Percentiles rank a stretch among this genome's conserved stretches.
These are phyloP conservation scores for Oriolus oriolus DNA, from an alignment of 2,113 vertebrate species.

Conservation along the genomic window DNA sequence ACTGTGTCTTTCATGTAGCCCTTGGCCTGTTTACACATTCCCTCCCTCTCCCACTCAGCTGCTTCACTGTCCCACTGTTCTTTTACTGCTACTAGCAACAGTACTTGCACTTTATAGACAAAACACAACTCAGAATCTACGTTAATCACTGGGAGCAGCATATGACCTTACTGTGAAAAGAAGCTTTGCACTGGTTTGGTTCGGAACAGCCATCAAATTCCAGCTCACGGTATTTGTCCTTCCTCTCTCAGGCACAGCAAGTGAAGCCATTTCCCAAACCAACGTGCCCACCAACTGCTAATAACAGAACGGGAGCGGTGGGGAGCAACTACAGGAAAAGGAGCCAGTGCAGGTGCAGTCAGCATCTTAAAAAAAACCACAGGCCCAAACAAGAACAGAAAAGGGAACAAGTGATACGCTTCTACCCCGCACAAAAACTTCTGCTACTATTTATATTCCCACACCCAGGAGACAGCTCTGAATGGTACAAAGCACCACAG, in stretches of 20 bases:
- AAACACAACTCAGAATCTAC: background rate
- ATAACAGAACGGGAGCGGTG: accelerated
- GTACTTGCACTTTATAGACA: background rate
- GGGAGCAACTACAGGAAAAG: background rate
- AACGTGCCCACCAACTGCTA: background rate
- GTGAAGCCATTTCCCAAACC: background rate
- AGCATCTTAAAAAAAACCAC: background rate
- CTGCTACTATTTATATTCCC: background rate
- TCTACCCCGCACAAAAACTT: background rate
- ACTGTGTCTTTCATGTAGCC: background rate
- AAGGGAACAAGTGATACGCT: background rate
- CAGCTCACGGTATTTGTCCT: accelerated
- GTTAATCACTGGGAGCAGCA: background rate
- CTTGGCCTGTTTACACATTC: background rate
- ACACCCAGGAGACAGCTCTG: background rate
- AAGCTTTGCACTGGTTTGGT: background rate
- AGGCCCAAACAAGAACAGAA: background rate
- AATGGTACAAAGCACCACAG: background rate
- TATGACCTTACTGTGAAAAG: background rate
- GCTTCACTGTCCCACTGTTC: background rate
- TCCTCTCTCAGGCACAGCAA: background rate
- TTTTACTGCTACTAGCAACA: background rate
- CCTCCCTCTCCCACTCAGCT: background rate
- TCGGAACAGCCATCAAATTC: background rate
- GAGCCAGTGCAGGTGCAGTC: background rate